Evolutionary conservation across 2,888 invertebrate genomes (phyloP).

Genomic region (Epistrophe eligans): DNA sequence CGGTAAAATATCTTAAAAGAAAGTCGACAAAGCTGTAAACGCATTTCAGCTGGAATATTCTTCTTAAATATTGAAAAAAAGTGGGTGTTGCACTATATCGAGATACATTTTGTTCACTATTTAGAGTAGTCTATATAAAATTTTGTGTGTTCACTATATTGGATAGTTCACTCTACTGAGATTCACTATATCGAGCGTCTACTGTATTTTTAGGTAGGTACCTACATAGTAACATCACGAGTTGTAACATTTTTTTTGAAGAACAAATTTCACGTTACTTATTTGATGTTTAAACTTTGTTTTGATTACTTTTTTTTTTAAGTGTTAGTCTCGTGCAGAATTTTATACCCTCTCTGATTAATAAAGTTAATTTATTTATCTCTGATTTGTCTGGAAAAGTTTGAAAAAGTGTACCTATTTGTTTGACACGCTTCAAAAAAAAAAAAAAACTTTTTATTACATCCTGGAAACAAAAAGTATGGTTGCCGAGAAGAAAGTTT

Average conservation of each 20-base stretch:
- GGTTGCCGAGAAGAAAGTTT: too few relatives aligned
- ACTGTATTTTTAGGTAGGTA: too few relatives aligned
- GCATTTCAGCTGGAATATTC: too few relatives aligned
- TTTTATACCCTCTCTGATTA: background rate
- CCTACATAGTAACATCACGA: background rate
- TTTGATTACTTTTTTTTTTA: slow-evolving; percentile 11
- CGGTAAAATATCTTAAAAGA: too few relatives aligned
- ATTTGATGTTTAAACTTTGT: slow-evolving; percentile 16
- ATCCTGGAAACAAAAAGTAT: background rate
- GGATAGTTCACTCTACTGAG: too few relatives aligned
- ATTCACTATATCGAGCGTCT: too few relatives aligned
- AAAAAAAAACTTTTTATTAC: background rate
- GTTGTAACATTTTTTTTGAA: background rate
- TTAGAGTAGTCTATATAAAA: too few relatives aligned
- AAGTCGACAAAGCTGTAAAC: too few relatives aligned
- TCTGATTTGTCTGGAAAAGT: slow-evolving; percentile 7
- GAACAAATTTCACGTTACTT: background rate
- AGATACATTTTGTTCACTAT: too few relatives aligned
- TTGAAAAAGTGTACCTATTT: background rate
- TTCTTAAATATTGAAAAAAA: too few relatives aligned
- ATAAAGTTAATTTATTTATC: background rate
- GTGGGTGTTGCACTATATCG: too few relatives aligned
- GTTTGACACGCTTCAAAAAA: background rate
- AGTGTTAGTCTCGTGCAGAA: background rate
- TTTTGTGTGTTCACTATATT: too few relatives aligned